Percentiles rank a stretch among this genome's conserved stretches.
Conservation (phyloP, 2,113 vertebrate genomes). For the Electrona antarctica region DNA sequence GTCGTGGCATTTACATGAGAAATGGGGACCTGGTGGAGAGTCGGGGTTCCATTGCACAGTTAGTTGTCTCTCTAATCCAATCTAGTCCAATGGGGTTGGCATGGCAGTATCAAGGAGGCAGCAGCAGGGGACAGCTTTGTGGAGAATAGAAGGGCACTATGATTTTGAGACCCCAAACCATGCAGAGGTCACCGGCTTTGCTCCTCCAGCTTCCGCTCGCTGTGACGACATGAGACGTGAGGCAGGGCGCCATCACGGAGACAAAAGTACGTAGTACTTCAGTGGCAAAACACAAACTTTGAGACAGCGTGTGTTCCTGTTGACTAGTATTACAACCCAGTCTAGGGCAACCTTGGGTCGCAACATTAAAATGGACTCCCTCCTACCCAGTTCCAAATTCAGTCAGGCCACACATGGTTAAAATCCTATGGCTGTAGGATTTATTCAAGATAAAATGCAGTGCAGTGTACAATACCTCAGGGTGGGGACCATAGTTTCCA, state of each 20-base stretch:
- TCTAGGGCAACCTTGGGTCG: too few relatives aligned
- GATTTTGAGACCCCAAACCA: constrained; percentile 83
- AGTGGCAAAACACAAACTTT: constrained; percentile 1
- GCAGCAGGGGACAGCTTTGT: constrained; percentile 88
- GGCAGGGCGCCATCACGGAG: constrained; percentile 83
- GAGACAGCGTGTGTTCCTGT: constrained; percentile 1
- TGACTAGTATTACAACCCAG: too few relatives aligned
- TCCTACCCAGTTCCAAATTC: too few relatives aligned
- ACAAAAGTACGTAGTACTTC: constrained; percentile 74
- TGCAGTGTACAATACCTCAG: too few relatives aligned
- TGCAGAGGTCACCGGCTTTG: constrained; percentile 82
- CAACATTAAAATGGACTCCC: too few relatives aligned
- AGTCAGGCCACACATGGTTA: too few relatives aligned
- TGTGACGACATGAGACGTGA: constrained; percentile 85
- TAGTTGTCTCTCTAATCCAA: constrained; percentile 89
- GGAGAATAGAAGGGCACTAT: constrained; percentile 82
- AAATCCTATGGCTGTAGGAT: too few relatives aligned
- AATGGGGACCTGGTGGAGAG: constrained; percentile 82
- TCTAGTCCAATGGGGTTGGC: constrained; percentile 83
- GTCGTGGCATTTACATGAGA: constrained; percentile 92
- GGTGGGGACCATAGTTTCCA: too few relatives aligned
- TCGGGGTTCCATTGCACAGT: constrained; percentile 81
- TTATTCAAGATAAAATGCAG: too few relatives aligned
- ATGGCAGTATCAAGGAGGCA: constrained; percentile 81
- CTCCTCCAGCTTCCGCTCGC: constrained; percentile 84